phyloP scores from a whole-genome alignment of 1,140 invertebrate genomes.

The Mizuhopecten yessoensis region DNA sequence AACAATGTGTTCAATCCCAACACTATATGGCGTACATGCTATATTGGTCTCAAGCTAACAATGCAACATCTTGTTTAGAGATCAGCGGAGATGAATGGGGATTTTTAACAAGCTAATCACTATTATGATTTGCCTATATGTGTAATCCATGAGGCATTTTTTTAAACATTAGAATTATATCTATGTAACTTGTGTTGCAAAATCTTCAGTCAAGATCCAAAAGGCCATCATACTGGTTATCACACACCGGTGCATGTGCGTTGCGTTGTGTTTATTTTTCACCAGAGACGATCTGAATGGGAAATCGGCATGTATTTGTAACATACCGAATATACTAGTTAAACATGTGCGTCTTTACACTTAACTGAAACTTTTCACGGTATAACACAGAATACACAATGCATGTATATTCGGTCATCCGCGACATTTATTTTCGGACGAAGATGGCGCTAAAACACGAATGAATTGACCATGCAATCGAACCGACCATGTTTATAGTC shows the following conservation, averaged over 20 bases:
- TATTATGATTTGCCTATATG: too few relatives aligned
- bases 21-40: too few relatives aligned
- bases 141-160: too few relatives aligned
- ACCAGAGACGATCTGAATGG: too few relatives aligned
- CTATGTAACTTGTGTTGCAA: not conserved
- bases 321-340: too few relatives aligned
- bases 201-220: not conserved
- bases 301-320: too few relatives aligned
- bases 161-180: not conserved
- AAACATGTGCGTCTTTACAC: too few relatives aligned
- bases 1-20: too few relatives aligned
- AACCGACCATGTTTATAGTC: not conserved
- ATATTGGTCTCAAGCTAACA: too few relatives aligned
- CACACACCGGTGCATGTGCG: not conserved
- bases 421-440: not conserved
- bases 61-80: not conserved
- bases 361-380: too few relatives aligned
- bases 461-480: slow-evolving; percentile 35
- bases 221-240: not conserved
- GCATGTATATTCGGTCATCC: not conserved
- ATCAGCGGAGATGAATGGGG: not conserved
- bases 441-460: slow-evolving; percentile 36
- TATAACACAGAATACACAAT: not conserved
- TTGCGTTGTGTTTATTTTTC: not conserved
- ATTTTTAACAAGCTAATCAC: not conserved